Evolutionary conservation across 2,113 vertebrate genomes (phyloP).

Genomic region (Meles meles): DNA sequence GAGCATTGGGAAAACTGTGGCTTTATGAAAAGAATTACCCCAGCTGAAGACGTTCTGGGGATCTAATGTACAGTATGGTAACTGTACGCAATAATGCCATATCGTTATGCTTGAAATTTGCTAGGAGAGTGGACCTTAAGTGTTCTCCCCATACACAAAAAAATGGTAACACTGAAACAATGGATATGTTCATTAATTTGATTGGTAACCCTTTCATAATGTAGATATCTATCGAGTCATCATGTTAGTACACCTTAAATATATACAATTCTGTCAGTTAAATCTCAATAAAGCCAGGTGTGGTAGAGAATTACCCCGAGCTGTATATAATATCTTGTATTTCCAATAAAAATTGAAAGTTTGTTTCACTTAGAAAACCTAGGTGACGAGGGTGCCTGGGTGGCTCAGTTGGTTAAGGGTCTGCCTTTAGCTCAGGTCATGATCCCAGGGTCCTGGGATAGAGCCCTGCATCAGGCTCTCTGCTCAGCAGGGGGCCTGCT

Average conservation of each 20-base stretch:
- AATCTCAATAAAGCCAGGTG: not conserved
- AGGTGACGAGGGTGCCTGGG: no score
- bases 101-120: not conserved
- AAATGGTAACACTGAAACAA: not conserved
- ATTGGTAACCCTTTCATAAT: not conserved
- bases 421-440: no score
- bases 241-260: not conserved
- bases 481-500: no score
- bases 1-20: not conserved
- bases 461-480: no score
- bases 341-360: not conserved
- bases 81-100: not conserved
- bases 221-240: not conserved
- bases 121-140: not conserved
- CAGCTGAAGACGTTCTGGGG: not conserved
- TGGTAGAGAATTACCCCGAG: not conserved
- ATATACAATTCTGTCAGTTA: not conserved
- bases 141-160: not conserved
- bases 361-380: constrained; percentile 3
- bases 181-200: not conserved
- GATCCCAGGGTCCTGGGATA: no score
- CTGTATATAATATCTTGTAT: not conserved
- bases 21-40: not conserved
- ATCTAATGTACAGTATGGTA: not conserved
- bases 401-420: no score